These are phyloP conservation scores for Valencia hispanica DNA, from an alignment of 2,797 vertebrate genomes.

Conservation along the genomic window DNA sequence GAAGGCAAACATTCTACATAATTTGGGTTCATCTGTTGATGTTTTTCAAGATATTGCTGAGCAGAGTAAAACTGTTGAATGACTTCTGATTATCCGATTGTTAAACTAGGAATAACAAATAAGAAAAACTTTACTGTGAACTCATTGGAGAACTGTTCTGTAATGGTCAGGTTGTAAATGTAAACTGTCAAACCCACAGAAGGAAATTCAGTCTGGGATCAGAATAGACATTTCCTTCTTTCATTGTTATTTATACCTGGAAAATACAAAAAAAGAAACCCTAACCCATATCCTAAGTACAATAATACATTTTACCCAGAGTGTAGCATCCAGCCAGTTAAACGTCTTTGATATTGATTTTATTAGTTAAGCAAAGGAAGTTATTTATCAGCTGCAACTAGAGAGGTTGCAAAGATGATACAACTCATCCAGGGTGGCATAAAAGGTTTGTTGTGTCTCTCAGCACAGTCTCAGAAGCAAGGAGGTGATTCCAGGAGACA, in stretches of 20 bases:
- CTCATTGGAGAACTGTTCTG: not conserved
- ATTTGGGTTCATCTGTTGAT: constrained; percentile 4
- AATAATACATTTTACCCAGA: not conserved
- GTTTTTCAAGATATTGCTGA: not conserved
- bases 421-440: not conserved
- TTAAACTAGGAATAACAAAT: not conserved
- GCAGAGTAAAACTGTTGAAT: not conserved
- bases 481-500: not conserved
- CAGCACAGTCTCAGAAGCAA: not conserved
- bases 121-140: not conserved
- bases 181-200: not conserved
- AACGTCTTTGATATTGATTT: no score
- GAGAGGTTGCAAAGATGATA: not conserved
- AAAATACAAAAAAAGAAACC: not conserved
- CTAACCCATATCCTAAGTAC: no score
- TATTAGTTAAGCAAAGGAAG: no score
- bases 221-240: not conserved
- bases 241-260: not conserved
- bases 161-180: not conserved
- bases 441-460: not conserved
- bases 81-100: not conserved
- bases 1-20: constrained; percentile 12
- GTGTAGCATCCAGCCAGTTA: no score
- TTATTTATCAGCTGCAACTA: no score
- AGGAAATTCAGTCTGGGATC: not conserved